A percentile compares a stretch with the other conserved stretches of the same genome.
Conservation (phyloP, 2,888 invertebrate species). For the Synergus laeviventris region DNA sequence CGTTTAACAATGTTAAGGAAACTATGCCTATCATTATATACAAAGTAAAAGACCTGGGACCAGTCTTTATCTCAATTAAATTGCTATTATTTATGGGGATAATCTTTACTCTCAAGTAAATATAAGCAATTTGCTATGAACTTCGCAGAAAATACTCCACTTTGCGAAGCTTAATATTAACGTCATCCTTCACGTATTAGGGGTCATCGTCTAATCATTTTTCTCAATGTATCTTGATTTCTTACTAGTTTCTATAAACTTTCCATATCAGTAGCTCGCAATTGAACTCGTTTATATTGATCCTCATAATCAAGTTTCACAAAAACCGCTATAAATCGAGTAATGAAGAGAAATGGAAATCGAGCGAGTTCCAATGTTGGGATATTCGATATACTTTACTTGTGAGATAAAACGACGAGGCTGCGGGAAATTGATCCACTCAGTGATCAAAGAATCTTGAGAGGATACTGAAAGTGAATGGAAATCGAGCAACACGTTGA, state of each 20-base stretch:
- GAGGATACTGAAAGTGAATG: conserved; percentile 34
- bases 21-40: neutral
- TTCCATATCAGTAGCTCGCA: neutral
- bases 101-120: too few relatives aligned
- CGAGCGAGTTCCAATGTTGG: conserved; percentile 13
- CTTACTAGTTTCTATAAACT: neutral
- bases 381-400: conserved; percentile 23
- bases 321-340: neutral
- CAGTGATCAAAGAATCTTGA: conserved; percentile 1
- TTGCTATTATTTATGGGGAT: too few relatives aligned
- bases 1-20: neutral
- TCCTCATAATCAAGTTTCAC: conserved; percentile 10
- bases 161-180: too few relatives aligned
- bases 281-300: neutral
- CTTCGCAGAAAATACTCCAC: too few relatives aligned
- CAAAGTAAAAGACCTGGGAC: neutral
- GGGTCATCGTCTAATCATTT: neutral
- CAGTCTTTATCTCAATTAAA: neutral
- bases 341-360: conserved; percentile 16
- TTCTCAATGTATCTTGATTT: neutral
- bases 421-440: conserved; percentile 23
- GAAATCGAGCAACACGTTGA: neutral
- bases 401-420: conserved; percentile 9
- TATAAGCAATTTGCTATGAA: too few relatives aligned
- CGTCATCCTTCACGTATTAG: too few relatives aligned